Base-by-base conservation (phyloP, 2,113 vertebrate species). In the Catharus bicknelli region DNA sequence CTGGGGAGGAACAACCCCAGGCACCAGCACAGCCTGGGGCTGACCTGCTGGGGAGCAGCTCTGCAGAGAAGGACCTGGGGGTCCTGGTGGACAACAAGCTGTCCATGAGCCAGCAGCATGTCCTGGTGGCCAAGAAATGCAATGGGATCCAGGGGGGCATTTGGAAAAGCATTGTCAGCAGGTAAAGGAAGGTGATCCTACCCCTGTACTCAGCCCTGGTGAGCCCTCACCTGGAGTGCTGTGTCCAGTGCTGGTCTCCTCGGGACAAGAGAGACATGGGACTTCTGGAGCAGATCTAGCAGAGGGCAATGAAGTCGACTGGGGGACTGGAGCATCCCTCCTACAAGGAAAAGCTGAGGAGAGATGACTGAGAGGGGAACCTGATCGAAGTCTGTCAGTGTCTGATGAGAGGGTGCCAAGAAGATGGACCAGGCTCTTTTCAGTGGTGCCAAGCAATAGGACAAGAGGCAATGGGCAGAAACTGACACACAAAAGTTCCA, bases 191-290 rank as follows among this genome's bases (percentile, higher is more conserved):
- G 19, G 5, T 20, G 64, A 55, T 42, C 25, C 29, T 34, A 8
- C 1, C 13, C 29, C 23, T 47, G 0, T 3, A 9, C 13, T 63
- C 29, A 70, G 23, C 13, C 2, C 7, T 79, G 42, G 5, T 30
- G 30, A 30, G 29, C 13, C 34, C 34, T 48, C 66, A 17, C 2
- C 13, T 36, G 42, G 25, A 42, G 25, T 55, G 42, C 50, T 55
- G 29, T 70, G 48, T 34, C 13, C 48, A 34, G 34, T 79, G 70
- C 50, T 42, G 64, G 19, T 25, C 42, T 63, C 42, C 21, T 64
- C 36, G 18, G 26, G 11, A 10, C 34, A 55, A 8, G 4, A 47
- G n/a, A 40, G 23, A 42, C 11, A 32, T 26, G 34, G 26, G 9
- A 4, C 25, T 64, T 12, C 51, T 58, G 26, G 12, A 51, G 14